Evolutionary conservation across 2,888 invertebrate species (phyloP).

Genomic region (Troides helena): DNA sequence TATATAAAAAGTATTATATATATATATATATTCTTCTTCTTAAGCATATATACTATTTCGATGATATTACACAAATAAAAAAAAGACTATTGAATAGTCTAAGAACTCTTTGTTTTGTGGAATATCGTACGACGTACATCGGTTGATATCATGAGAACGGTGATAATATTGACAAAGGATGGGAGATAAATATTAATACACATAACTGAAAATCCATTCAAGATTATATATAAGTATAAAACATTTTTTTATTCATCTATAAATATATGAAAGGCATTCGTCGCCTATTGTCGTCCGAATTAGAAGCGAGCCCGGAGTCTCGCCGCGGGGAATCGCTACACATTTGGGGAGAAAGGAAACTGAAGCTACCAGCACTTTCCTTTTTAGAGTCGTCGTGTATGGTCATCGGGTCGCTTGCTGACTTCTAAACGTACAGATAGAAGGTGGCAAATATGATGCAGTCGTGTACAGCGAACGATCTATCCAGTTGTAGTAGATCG

Average conservation of each 20-base stretch:
- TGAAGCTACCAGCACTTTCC: slow-evolving; percentile 27
- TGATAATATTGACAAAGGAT: too few species aligned
- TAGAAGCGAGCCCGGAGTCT: slow-evolving; percentile 2
- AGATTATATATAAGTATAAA: background rate
- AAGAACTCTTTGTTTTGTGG: too few species aligned
- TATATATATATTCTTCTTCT: too few species aligned
- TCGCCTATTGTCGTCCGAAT: slow-evolving; percentile 12
- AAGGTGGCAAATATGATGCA: slow-evolving; percentile 2
- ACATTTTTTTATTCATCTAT: background rate
- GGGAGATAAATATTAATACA: too few species aligned
- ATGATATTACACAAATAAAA: too few species aligned
- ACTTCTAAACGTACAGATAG: slow-evolving; percentile 19
- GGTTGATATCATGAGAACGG: too few species aligned
- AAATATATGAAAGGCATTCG: slow-evolving; percentile 3
- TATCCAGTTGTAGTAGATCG: too few species aligned
- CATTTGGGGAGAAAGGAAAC: slow-evolving; percentile 31
- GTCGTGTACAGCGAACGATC: background rate
- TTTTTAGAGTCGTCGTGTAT: slow-evolving; percentile 24
- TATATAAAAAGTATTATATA: too few species aligned
- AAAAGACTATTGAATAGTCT: too few species aligned
- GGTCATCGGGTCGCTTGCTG: slow-evolving; percentile 11
- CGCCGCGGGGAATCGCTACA: slow-evolving; percentile 28
- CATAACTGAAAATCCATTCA: too few species aligned
- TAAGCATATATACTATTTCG: too few species aligned
- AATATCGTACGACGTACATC: too few species aligned